Evolutionary conservation across 1,140 invertebrate genomes (phyloP).

Genomic region (Aethina tumida): DNA sequence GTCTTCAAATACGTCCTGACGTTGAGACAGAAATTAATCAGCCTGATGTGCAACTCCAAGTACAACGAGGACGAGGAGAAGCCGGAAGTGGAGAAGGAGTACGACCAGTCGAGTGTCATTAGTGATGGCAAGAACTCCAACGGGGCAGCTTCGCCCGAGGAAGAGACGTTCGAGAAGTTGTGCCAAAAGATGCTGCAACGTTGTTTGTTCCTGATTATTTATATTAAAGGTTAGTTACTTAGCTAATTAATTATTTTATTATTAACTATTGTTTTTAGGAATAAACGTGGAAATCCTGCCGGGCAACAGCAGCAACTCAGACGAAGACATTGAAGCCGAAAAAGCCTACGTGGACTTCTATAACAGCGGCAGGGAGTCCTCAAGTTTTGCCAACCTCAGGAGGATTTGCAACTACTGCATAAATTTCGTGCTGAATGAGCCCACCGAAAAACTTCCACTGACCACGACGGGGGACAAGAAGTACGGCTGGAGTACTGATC

Average conservation of each 20-base stretch:
- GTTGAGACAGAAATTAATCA: slow-evolving; percentile 27
- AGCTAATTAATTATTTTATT: slow-evolving; percentile 5
- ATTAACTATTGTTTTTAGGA: slow-evolving; percentile 9
- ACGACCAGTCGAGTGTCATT: slow-evolving; percentile 11
- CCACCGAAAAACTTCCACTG: slow-evolving; percentile 20
- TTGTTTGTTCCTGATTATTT: slow-evolving; percentile 29
- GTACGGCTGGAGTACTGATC: slow-evolving; percentile 29
- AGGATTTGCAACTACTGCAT: slow-evolving; percentile 21
- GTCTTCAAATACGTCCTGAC: slow-evolving; percentile 21
- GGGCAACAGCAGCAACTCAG: slow-evolving; percentile 16
- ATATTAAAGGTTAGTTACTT: slow-evolving; percentile 26
- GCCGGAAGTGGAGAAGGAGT: slow-evolving; percentile 14
- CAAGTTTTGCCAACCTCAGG: slow-evolving; percentile 13
- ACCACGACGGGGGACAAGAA: slow-evolving; percentile 7
- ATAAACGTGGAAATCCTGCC: slow-evolving; percentile 17
- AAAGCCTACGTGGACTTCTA: slow-evolving; percentile 32
- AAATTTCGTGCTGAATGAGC: slow-evolving; percentile 30
- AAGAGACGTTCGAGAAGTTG: slow-evolving; percentile 15
- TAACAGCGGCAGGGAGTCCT: slow-evolving; percentile 12
- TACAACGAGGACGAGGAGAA: slow-evolving; percentile 14
- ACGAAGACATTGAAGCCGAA: slow-evolving; percentile 28
- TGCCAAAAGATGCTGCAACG: slow-evolving; percentile 24
- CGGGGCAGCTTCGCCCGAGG: slow-evolving; percentile 5
- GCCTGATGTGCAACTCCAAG: slow-evolving; percentile 20
- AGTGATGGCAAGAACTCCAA: slow-evolving; percentile 4